Evolutionary conservation across 2,888 invertebrate genomes (phyloP), one percentile per base, ranked within the genome.

Genomic region (Bellardia pandia): DNA sequence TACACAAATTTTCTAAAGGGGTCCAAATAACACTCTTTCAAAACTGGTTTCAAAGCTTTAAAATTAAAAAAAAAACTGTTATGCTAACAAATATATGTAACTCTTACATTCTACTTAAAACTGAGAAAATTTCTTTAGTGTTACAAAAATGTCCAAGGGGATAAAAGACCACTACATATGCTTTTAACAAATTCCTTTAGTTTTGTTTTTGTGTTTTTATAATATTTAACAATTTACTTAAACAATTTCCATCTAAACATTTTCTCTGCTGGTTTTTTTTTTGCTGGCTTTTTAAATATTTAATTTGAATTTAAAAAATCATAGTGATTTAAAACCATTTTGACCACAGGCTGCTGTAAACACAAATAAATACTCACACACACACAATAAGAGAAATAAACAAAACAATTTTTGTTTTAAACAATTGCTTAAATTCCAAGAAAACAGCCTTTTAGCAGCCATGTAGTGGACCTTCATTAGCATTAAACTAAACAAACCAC

Each of bases 231-330:
- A 72, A 81, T 74, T 75, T 74, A 68, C 6, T 11, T 6, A 8
- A 68, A 37, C 74, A 81, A 81, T 81, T 81, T 74, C 66, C 81
- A 81, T 81, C 58, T 42, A 2, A n/a, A 42, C 14, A 77, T 66
- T 76, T 71, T 64, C 13, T 30, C 48, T 4, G 33, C 6, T 33
- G 33, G 51, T 69, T 13, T 11, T 68, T 23, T 60, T 33, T 66
- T 48, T 42, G 23, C 23, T 23, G 23, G 23, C 33, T 37, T 16
- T 62, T 53, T 40, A 79, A 83, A 86, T 86, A 75, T 69, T 79
- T 86, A 86, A 86, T 86, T 86, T 86, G 86, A 83, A 86, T 83
- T 86, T 79, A 60, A 83, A 80, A 86, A 86, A 83, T 83, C 79
- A 83, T 79, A 75, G 83, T 79, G 48, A 58, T 77, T 84, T 72